Percentiles rank a stretch among this genome's conserved stretches.
phyloP scores from a whole-genome alignment of 64 coral and sea anemone genomes.

The Porites australiensis region DNA sequence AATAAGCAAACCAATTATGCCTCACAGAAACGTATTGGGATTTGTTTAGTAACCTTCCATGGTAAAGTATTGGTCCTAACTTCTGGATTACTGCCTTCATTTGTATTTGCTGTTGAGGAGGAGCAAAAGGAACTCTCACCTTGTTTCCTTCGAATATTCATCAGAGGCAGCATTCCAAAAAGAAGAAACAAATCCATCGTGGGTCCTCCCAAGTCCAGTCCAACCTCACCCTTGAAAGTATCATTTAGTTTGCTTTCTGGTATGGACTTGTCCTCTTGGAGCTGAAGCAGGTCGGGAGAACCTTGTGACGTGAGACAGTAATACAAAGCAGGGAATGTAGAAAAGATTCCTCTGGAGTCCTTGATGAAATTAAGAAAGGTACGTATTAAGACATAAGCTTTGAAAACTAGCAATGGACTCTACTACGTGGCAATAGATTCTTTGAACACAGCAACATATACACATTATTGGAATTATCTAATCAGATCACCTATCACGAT shows the following conservation, averaged over 20 bases:
- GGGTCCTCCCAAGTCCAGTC: slow-evolving; percentile 53
- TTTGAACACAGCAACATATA: no score
- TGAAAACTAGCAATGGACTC: neutral
- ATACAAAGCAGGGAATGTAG: neutral
- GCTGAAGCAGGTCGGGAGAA: slow-evolving; percentile 54
- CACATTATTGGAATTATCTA: no score
- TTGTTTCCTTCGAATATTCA: slow-evolving; percentile 46
- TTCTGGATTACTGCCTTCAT: neutral
- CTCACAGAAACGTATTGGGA: slow-evolving; percentile 59
- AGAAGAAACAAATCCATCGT: slow-evolving; percentile 51
- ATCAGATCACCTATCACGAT: no score
- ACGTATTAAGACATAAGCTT: neutral
- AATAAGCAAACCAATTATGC: slow-evolving; percentile 7
- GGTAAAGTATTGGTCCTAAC: slow-evolving; percentile 39
- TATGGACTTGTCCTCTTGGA: slow-evolving; percentile 28
- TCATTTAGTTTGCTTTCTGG: slow-evolving; percentile 34
- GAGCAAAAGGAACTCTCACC: slow-evolving; percentile 53
- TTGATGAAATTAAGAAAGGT: neutral
- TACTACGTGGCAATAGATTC: neutral
- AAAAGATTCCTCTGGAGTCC: neutral
- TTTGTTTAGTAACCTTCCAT: slow-evolving; percentile 46
- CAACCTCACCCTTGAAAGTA: slow-evolving; percentile 26
- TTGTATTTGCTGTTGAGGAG: neutral
- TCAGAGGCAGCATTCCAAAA: slow-evolving; percentile 57
- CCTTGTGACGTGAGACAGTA: slow-evolving; percentile 9